Evolutionary conservation across 2,113 vertebrate genomes (phyloP).

Genomic region (Cryptomyrus ogoouensis): DNA sequence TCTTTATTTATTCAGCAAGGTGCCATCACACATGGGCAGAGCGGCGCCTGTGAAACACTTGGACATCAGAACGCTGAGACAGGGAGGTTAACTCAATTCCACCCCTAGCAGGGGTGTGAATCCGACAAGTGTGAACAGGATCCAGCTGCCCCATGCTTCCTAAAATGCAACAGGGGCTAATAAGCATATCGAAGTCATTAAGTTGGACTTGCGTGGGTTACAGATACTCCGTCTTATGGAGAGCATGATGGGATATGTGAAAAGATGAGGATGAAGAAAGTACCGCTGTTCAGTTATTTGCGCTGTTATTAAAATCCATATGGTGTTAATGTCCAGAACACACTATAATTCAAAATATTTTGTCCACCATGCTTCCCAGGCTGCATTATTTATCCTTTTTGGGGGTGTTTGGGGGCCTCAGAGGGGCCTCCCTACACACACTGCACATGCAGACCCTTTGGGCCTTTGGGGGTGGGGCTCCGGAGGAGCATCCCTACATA

Average conservation of each 20-base stretch:
- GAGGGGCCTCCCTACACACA: neutral
- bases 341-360: neutral
- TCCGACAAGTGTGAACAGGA: neutral
- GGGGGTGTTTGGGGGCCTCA: neutral
- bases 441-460: no score
- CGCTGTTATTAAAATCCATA: neutral
- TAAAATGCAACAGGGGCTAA: neutral
- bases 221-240: neutral
- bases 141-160: neutral
- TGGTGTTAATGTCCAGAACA: neutral
- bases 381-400: neutral
- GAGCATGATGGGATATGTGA: neutral
- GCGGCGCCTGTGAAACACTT: neutral
- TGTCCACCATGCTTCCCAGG: neutral
- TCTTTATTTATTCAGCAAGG: neutral
- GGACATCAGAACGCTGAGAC: neutral
- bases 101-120: constrained; percentile 8
- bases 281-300: neutral
- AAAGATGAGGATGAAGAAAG: neutral
- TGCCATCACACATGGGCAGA: neutral
- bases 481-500: no score
- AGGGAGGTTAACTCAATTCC: neutral
- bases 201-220: neutral
- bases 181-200: neutral
- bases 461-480: no score